These are phyloP conservation scores for Sceloporus undulatus DNA, from an alignment of 2,113 vertebrate species.

Conservation along the genomic window DNA sequence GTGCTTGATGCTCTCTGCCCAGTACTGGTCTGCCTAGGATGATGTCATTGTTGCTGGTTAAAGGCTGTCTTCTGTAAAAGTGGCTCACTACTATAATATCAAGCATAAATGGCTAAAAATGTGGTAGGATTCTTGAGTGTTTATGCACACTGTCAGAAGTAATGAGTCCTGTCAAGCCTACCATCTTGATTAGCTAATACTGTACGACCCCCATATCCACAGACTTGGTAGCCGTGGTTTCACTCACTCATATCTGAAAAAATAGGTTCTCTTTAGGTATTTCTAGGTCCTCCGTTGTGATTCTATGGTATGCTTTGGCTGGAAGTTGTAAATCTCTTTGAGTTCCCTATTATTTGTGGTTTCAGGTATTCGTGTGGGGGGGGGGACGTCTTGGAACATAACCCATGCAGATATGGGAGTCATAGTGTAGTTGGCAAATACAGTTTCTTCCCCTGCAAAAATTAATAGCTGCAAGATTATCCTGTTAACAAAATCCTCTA, in stretches of 20 bases:
- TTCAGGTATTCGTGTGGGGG: no score
- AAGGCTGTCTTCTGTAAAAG: slow-evolving; percentile 12
- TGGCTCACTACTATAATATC: slow-evolving; percentile 40
- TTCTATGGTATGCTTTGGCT: no score
- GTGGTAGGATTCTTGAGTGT: slow-evolving; percentile 43
- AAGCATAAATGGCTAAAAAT: neutral
- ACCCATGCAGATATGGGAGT: no score
- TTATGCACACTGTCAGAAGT: neutral
- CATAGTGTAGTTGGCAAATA: neutral
- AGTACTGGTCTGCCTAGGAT: slow-evolving; percentile 42
- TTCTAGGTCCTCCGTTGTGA: no score
- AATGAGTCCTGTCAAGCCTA: neutral
- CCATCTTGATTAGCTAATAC: neutral
- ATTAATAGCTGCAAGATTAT: neutral
- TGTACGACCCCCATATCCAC: no score
- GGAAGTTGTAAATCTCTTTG: no score
- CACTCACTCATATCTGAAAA: no score
- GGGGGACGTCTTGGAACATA: no score
- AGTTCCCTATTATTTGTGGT: no score
- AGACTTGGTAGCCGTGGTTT: no score
- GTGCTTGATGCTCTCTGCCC: slow-evolving; percentile 40
- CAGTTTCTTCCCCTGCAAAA: neutral
- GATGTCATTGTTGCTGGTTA: slow-evolving; percentile 71
- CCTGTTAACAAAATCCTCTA: neutral
- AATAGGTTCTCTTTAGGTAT: no score